These are phyloP conservation scores for Lacanobia wlatinum DNA, from an alignment of 2,888 invertebrate species.

Conservation along the genomic window DNA sequence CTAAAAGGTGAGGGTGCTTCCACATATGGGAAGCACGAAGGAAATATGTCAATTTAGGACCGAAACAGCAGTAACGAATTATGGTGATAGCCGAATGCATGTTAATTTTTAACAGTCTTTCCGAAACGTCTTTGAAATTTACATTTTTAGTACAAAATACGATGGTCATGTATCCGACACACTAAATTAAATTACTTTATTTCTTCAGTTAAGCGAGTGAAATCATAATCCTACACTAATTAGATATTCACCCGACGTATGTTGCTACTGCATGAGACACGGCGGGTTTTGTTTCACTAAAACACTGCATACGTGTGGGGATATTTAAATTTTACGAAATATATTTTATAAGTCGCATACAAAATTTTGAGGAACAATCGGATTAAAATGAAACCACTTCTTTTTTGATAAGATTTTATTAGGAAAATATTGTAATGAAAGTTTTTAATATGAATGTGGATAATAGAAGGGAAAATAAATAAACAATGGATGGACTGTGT, in stretches of 20 bases:
- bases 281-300: conserved; percentile 51
- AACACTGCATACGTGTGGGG: conserved; percentile 50
- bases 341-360: conserved; percentile 5
- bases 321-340: conserved; percentile 45
- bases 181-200: conserved; percentile 59
- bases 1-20: no score
- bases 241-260: conserved; percentile 63
- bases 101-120: no score
- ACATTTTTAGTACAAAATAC: conserved; percentile 8
- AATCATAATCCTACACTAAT: conserved; percentile 61
- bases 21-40: no score
- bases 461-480: no score
- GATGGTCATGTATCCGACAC: conserved; percentile 1
- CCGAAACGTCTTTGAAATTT: no score
- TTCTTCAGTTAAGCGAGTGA: conserved; percentile 54
- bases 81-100: no score
- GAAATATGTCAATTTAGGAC: no score
- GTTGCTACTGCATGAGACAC: conserved; percentile 53
- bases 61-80: no score
- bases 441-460: not conserved
- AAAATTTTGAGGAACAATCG: not conserved
- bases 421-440: not conserved
- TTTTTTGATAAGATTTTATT: not conserved
- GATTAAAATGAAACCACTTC: no score
- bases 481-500: no score